Conservation (phyloP, 1,140 invertebrate species). For the Aphaenogaster floridana region DNA sequence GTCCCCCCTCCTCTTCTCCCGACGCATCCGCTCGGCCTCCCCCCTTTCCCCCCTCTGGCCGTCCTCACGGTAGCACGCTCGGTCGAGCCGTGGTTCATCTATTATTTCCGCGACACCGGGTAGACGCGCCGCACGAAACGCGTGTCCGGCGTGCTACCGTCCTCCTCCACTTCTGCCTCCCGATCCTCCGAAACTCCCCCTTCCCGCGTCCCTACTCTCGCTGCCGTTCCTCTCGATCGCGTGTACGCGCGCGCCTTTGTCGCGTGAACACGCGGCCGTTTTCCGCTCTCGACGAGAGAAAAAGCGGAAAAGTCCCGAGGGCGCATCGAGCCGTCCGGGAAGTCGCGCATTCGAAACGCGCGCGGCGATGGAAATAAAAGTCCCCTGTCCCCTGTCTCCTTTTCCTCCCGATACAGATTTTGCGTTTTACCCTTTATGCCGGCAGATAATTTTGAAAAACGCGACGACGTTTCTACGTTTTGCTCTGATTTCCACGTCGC, state of each 20-base stretch:
- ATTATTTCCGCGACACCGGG: constrained; percentile 80
- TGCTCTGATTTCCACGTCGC: constrained; percentile 20
- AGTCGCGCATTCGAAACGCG: constrained; percentile 53
- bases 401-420: constrained; percentile 15
- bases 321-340: constrained; percentile 59
- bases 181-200: constrained; percentile 7
- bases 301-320: constrained; percentile 63
- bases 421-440: constrained; percentile 28
- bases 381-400: background rate
- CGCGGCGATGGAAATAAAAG: constrained; percentile 47
- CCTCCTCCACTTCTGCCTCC: constrained; percentile 53
- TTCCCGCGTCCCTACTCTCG: constrained; percentile 32
- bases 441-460: constrained; percentile 51
- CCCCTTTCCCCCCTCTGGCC: constrained; percentile 21
- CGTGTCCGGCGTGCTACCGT: constrained; percentile 64
- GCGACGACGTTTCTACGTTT: constrained; percentile 20
- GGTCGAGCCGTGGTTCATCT: constrained; percentile 77
- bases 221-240: constrained; percentile 60
- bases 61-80: constrained; percentile 70
- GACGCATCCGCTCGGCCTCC: constrained; percentile 16
- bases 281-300: constrained; percentile 28
- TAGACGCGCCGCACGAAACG: constrained; percentile 75
- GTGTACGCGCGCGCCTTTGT: constrained; percentile 53
- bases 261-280: constrained; percentile 34
- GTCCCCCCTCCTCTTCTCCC: constrained; percentile 60